These are phyloP conservation scores for Hyperoodon ampullatus DNA, from an alignment of 2,113 vertebrate genomes.

Conservation along the genomic window DNA sequence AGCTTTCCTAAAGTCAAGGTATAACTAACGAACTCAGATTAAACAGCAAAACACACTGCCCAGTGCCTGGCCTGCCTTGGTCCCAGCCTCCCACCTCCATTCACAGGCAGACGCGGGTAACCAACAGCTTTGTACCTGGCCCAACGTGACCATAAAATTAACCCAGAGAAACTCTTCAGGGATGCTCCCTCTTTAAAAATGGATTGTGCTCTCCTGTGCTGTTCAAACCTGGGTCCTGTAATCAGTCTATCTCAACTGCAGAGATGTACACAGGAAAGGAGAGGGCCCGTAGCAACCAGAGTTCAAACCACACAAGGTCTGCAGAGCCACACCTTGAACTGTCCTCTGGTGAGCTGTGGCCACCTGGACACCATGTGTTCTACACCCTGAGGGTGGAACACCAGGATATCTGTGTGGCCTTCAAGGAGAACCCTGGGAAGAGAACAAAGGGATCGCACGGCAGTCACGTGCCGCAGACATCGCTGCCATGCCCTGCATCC, in stretches of 20 bases:
- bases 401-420: slow-evolving; percentile 27
- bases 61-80: not conserved
- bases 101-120: not conserved
- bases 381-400: slow-evolving; percentile 37
- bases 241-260: not conserved
- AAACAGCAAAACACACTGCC: not conserved
- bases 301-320: not conserved
- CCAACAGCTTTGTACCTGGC: not conserved
- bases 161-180: not conserved
- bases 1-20: slow-evolving; percentile 30
- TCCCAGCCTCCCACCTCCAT: not conserved
- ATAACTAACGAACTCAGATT: not conserved
- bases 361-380: slow-evolving; percentile 15
- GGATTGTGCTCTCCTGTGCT: not conserved
- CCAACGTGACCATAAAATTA: not conserved
- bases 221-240: not conserved
- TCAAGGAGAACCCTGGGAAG: slow-evolving; percentile 48
- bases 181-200: slow-evolving; percentile 24
- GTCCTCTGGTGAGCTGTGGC: slow-evolving; percentile 29
- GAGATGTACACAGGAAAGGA: not conserved
- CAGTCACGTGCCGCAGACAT: not conserved
- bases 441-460: slow-evolving; percentile 43
- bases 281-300: not conserved
- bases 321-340: slow-evolving; percentile 28
- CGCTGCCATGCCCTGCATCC: slow-evolving; percentile 37